Base-by-base conservation (phyloP, 2,797 vertebrate species). In the Siniperca undulata region DNA sequence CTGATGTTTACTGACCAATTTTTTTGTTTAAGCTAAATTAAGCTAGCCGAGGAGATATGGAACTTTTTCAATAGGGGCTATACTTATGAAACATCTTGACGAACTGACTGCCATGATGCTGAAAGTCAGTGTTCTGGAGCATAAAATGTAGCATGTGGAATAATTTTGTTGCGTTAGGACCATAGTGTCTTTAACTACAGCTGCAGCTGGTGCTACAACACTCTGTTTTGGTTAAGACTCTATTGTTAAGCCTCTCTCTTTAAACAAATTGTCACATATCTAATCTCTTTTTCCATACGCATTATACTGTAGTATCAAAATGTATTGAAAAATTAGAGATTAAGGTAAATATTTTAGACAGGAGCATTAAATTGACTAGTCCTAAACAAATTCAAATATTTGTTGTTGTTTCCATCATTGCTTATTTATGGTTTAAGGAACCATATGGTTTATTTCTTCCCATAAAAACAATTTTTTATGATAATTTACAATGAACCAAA, bases 401-500 rank as follows among this genome's bases (percentile, higher is more conserved):
- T 42, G 14, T 22, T 34, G 7, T 7, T 9, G 13, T 68, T 74
- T 36, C 62, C 5, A 68, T 42, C 38, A n/a, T 34, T 34, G 44
- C 12, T 74, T 74, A 65, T 80, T 74, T 66, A n/a, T 60, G 8
- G 46, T 58, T 40, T 52, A 55, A 58, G 22, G 52, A 53, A 38
- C 24, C 50, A 70, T 42, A 5, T 4, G 5, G 3, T 80, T 59
- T 61, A 78, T 70, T 77, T 59, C 56, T 69, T 53, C 7, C 27
- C 73, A 58, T 70, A 55, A 71, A 82, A 46, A 56, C 17, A 5
- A 1, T 22, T 13, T 76, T 80, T 76, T 64, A 69, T 50, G 2
- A 70, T 69, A 9, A 64, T 79, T 80, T 80, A 73, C 14, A 90
- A 52, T 17, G 22, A 78, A 44, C 4, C 53, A 65, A 58, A 78